Conservation (phyloP, 2,113 vertebrate genomes). For the Alexandromys fortis region DNA sequence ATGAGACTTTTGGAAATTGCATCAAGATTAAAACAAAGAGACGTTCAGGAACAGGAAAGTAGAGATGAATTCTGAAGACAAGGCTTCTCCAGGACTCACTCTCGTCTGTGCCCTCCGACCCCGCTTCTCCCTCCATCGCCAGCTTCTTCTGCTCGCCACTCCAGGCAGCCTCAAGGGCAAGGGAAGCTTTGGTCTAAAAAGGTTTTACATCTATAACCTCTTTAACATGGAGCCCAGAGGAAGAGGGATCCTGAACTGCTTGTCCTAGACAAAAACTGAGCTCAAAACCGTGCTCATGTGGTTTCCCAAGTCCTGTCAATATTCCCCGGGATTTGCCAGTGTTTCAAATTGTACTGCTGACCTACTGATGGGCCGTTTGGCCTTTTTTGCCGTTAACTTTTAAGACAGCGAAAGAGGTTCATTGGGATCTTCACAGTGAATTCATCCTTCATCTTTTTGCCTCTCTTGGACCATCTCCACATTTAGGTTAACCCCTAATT, state of each 20-base stretch:
- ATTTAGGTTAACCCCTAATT: neutral
- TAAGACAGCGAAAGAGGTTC: neutral
- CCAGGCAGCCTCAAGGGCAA: no score
- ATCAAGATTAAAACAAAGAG: neutral
- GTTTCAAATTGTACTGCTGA: neutral
- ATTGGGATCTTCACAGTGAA: neutral
- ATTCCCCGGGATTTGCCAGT: neutral
- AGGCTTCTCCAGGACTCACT: neutral
- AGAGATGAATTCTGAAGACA: neutral
- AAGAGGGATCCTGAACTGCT: neutral
- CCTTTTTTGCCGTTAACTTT: neutral
- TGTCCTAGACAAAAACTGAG: neutral
- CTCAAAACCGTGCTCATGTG: neutral
- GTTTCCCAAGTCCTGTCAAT: neutral
- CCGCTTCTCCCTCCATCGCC: neutral
- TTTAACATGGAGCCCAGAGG: neutral
- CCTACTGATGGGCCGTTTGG: neutral
- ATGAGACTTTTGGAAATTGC: neutral
- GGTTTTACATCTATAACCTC: neutral
- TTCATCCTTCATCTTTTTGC: neutral
- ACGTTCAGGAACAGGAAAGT: neutral
- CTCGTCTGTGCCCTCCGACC: neutral
- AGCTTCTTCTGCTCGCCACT: neutral
- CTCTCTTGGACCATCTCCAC: neutral
- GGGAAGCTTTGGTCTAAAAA: neutral